Base-by-base conservation (phyloP, 2,113 vertebrate species). In the Xerus inauris region DNA sequence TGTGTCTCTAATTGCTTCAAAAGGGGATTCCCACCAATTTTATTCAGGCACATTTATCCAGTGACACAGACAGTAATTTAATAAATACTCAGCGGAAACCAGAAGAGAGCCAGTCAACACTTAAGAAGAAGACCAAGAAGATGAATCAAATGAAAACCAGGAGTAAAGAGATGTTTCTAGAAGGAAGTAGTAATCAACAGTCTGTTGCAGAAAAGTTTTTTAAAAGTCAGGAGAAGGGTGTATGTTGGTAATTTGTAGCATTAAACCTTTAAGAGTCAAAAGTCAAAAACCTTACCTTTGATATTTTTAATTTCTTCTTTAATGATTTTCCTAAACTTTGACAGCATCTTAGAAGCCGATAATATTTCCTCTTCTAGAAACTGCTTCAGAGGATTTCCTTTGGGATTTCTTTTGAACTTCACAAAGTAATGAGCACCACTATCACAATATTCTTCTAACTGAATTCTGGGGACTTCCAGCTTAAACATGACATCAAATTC, bases 401-500 rank as follows among this genome's bases (percentile, higher is more conserved):
- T 38, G 6, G 95, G 95, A 82, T 8, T 96, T 97, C 98, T 98
- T 98, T 98, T 98, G 88, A 98, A 97, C 13, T 94, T 84, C 73
- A 98, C 22, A 19, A 98, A 97, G 73, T 98, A 98, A 92, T 47
- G 97, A n/a, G 98, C 97, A 72, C 98, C 98, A 49, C 96, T 97
- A 22, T 95, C 16, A 32, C 40, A 42, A 94, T 97, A 90, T 67
- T 95, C 82, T 12, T 97, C 89, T 71, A 98, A 92, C 26, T 98
- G n/a, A 94, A 98, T 80, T 97, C 98, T 98, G 65, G 1, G 0
- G n/a, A 97, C 8, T 14, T 92, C 81, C 59, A 99, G 90, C 85
- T 96, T 96, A 85, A 99, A 97, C 98, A 99, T 99, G 83, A 99
- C 95, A 89, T 99, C 99, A 93, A 99, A 99, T 94, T 99, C 99